Evolutionary conservation across 2,113 vertebrate species (phyloP).

Genomic region (Archocentrus centrarchus): DNA sequence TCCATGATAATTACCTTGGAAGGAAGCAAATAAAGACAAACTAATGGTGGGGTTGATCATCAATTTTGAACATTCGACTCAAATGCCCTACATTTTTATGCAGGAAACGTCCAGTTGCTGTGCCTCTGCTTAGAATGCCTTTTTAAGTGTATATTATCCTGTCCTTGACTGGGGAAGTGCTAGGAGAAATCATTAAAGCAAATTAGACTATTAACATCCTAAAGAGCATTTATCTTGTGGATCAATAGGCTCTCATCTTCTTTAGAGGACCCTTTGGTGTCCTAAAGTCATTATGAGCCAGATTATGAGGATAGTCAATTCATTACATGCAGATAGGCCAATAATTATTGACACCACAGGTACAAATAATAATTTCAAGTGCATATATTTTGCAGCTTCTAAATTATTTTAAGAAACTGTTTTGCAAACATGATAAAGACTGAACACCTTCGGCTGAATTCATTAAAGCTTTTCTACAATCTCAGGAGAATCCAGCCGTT

Average conservation of each 20-base stretch:
- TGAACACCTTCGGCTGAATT: constrained; percentile 46
- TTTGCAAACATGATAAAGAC: constrained; percentile 42
- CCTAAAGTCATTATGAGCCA: constrained; percentile 92
- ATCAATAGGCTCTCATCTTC: constrained; percentile 92
- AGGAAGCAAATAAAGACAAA: constrained; percentile 85
- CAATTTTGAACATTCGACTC: constrained; percentile 74
- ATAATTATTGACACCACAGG: constrained; percentile 91
- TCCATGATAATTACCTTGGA: constrained; percentile 82
- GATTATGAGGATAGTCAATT: constrained; percentile 91
- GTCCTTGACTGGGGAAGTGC: constrained; percentile 83
- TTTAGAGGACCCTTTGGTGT: constrained; percentile 93
- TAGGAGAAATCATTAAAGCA: constrained; percentile 85
- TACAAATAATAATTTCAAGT: constrained; percentile 85
- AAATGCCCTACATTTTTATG: constrained; percentile 82
- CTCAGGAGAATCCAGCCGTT: constrained; percentile 54
- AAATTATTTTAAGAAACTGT: constrained; percentile 17
- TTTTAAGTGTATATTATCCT: constrained; percentile 85
- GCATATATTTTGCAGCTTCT: constrained; percentile 69
- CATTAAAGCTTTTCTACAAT: constrained; percentile 42
- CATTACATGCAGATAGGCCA: constrained; percentile 91
- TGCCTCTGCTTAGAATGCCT: constrained; percentile 73
- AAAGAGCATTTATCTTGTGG: constrained; percentile 90
- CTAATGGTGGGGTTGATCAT: constrained; percentile 80
- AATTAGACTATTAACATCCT: constrained; percentile 89
- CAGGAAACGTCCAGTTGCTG: constrained; percentile 78